These are phyloP conservation scores for Polietes domitor DNA, from an alignment of 2,888 invertebrate genomes.

Conservation along the genomic window DNA sequence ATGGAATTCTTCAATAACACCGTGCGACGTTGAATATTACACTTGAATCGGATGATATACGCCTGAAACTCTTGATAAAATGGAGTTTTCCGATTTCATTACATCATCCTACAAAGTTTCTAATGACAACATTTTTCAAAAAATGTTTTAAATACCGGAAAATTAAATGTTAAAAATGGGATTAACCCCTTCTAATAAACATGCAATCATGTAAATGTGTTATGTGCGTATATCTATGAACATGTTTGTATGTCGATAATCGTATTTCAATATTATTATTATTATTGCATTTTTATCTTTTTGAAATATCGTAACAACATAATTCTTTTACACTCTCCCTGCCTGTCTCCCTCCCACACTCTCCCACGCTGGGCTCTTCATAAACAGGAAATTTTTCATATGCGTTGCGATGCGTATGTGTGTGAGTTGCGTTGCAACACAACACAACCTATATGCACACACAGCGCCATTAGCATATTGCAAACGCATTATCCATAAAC, in stretches of 20 bases:
- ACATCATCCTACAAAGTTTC: too few relatives aligned
- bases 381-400: not conserved
- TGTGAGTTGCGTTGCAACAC: not conserved
- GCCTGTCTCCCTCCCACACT: not conserved
- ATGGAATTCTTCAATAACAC: too few relatives aligned
- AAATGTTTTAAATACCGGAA: too few relatives aligned
- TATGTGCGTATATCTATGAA: not conserved
- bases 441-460: not conserved
- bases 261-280: constrained; percentile 58
- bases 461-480: not conserved
- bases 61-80: too few relatives aligned
- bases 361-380: not conserved
- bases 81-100: too few relatives aligned
- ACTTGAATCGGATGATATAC: too few relatives aligned
- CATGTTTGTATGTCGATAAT: constrained; percentile 38
- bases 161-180: too few relatives aligned
- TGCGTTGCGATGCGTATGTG: not conserved
- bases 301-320: constrained; percentile 15
- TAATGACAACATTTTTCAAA: too few relatives aligned
- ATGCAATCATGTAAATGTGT: not conserved
- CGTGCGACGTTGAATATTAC: too few relatives aligned
- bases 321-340: not conserved
- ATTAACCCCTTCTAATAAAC: too few relatives aligned
- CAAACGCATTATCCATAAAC: not conserved
- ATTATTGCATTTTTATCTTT: constrained; percentile 42